Conservation (phyloP, 1,140 invertebrate species). For the Phocides pigmalion region DNA sequence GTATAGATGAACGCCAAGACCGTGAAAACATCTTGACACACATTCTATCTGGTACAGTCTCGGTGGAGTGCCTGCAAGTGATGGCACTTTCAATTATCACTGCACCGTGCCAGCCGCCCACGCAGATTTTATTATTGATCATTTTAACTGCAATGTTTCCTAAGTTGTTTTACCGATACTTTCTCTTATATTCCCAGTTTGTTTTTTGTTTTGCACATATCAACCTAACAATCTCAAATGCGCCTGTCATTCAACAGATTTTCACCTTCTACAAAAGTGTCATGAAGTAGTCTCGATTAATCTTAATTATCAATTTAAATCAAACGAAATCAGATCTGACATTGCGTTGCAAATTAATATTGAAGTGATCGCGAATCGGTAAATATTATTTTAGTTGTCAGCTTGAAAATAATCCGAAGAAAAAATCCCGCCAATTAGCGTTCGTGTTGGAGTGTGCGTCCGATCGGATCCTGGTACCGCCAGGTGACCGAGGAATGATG, state of each 20-base stretch:
- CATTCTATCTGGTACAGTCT: slow-evolving; percentile 65
- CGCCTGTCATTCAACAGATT: slow-evolving; percentile 69
- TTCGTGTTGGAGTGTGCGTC: slow-evolving; percentile 39
- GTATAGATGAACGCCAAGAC: slow-evolving; percentile 61
- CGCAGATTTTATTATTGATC: slow-evolving; percentile 56
- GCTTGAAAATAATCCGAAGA: slow-evolving; percentile 48
- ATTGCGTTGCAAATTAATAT: slow-evolving; percentile 63
- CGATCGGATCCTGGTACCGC: slow-evolving; percentile 74
- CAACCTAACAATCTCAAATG: slow-evolving; percentile 58
- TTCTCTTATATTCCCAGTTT: slow-evolving; percentile 67
- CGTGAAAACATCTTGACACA: slow-evolving; percentile 76
- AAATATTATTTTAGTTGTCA: slow-evolving; percentile 54
- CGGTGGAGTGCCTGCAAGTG: slow-evolving; percentile 56
- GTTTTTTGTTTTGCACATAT: slow-evolving; percentile 62
- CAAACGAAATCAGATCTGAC: slow-evolving; percentile 50
- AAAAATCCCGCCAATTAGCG: slow-evolving; percentile 64
- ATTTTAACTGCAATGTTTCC: slow-evolving; percentile 66
- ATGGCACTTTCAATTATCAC: slow-evolving; percentile 79
- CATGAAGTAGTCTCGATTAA: slow-evolving; percentile 54
- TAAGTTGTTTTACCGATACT: slow-evolving; percentile 59
- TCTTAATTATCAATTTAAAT: slow-evolving; percentile 69
- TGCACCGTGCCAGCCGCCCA: slow-evolving; percentile 58
- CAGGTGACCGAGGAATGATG: slow-evolving; percentile 67
- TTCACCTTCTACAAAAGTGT: slow-evolving; percentile 65
- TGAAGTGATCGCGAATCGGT: slow-evolving; percentile 38